These are phyloP conservation scores for Hypolimnas misippus DNA, from an alignment of 2,888 invertebrate species.

Conservation along the genomic window DNA sequence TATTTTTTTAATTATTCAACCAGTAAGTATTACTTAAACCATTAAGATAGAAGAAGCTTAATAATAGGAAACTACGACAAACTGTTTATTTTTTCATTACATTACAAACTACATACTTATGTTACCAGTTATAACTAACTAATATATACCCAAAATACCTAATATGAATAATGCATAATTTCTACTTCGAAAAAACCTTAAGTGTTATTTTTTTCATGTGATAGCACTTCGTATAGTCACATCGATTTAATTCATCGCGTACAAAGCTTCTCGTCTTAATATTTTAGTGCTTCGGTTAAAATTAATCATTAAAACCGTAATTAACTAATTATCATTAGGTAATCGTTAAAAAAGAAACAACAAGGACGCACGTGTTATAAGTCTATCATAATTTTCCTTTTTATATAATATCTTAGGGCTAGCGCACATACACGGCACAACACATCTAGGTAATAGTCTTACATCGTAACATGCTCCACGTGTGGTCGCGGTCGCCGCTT, in stretches of 20 bases:
- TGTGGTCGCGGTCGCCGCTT: conserved; percentile 75
- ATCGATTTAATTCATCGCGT: conserved; percentile 74
- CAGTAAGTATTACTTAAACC: conserved; percentile 83
- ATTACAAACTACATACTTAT: conserved; percentile 84
- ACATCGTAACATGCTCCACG: conserved; percentile 78
- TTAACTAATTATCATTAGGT: conserved; percentile 85
- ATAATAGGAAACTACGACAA: conserved; percentile 84
- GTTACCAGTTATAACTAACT: conserved; percentile 83
- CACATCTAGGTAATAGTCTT: conserved; percentile 83
- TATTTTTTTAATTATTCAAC: conserved; percentile 81
- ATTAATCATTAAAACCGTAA: conserved; percentile 84
- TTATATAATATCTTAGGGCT: conserved; percentile 71
- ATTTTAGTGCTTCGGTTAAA: conserved; percentile 78
- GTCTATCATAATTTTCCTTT: conserved; percentile 84
- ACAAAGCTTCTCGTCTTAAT: conserved; percentile 80
- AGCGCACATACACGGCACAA: conserved; percentile 63
- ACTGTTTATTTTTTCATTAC: conserved; percentile 80
- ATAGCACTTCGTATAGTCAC: conserved; percentile 78
- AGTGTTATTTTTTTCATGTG: conserved; percentile 68
- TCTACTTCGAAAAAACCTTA: conserved; percentile 80
- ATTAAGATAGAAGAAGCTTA: conserved; percentile 85
- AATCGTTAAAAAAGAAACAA: conserved; percentile 70
- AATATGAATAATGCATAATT: conserved; percentile 83
- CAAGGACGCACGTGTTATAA: conserved; percentile 80
- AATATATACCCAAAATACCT: conserved; percentile 84